Percentiles rank a stretch among this genome's conserved stretches.
phyloP scores from a whole-genome alignment of 2,113 vertebrate species.

The Rhea pennata region DNA sequence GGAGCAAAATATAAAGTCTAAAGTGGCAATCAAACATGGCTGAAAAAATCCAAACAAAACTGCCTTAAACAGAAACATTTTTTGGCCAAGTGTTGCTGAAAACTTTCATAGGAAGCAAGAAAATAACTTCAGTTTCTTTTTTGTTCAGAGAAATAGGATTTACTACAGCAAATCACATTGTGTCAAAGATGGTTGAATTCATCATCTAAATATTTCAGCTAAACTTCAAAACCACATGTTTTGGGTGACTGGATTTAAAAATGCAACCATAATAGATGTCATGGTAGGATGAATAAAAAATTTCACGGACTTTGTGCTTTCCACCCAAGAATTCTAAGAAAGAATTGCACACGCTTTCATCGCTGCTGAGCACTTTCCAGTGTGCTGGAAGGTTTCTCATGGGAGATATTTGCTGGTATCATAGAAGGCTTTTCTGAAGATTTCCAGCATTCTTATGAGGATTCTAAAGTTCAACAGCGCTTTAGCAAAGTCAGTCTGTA shows the following conservation, averaged over 20 bases:
- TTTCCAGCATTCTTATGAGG: constrained; percentile 63
- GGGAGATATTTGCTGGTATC: constrained; percentile 68
- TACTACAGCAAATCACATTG: background rate
- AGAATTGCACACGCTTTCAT: constrained; percentile 26
- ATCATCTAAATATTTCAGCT: background rate
- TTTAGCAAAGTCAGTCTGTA: constrained; percentile 67
- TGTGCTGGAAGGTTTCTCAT: constrained; percentile 22
- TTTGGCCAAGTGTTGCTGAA: background rate
- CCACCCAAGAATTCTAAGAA: constrained; percentile 34
- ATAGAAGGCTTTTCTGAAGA: constrained; percentile 67
- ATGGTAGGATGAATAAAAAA: background rate
- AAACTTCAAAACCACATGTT: background rate
- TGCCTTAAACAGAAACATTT: background rate
- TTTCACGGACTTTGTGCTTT: background rate
- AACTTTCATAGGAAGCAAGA: background rate
- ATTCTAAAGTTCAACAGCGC: constrained; percentile 65
- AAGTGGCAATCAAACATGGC: background rate
- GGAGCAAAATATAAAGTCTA: background rate
- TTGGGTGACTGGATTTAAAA: background rate
- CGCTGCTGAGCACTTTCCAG: background rate
- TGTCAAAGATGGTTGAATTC: background rate
- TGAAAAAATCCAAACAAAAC: background rate
- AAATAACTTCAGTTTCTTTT: background rate
- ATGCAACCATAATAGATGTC: background rate
- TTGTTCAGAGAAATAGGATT: background rate